Percentiles rank a stretch among this genome's conserved stretches.
Evolutionary conservation across 2,888 invertebrate genomes (phyloP).

Genomic region (Dicroscelio sp.): DNA sequence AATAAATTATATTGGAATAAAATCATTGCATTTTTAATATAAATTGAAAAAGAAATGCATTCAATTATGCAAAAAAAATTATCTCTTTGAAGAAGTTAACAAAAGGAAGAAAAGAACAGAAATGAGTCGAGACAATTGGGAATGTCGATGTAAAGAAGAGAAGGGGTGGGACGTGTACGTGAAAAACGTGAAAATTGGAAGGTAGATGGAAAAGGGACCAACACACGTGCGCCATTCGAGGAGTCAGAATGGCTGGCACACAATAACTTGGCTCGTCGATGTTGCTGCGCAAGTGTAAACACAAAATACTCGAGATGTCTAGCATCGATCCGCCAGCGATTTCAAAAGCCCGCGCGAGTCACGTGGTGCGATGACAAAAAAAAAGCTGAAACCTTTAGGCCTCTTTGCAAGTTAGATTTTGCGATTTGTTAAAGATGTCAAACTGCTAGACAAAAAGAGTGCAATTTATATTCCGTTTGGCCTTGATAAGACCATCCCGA

Average conservation of each 20-base stretch:
- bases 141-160: constrained; percentile 39
- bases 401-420: too few species aligned
- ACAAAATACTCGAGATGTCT: constrained; percentile 69
- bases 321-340: constrained; percentile 66
- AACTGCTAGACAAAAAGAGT: too few species aligned
- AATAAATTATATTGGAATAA: too few species aligned
- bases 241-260: constrained; percentile 50
- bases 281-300: constrained; percentile 78
- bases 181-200: constrained; percentile 19
- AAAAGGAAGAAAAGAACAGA: constrained; percentile 37
- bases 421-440: too few species aligned
- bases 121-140: constrained; percentile 57
- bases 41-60: too few species aligned
- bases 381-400: neutral
- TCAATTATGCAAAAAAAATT: too few species aligned
- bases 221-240: constrained; percentile 45
- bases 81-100: too few species aligned
- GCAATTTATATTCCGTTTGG: too few species aligned
- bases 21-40: too few species aligned
- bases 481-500: too few species aligned
- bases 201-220: neutral
- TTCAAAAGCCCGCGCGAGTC: constrained; percentile 66
- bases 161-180: neutral
- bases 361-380: constrained; percentile 52
- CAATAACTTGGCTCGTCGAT: constrained; percentile 62